Conservation (phyloP, 2,888 invertebrate genomes). For the Amphipoea oculea region DNA sequence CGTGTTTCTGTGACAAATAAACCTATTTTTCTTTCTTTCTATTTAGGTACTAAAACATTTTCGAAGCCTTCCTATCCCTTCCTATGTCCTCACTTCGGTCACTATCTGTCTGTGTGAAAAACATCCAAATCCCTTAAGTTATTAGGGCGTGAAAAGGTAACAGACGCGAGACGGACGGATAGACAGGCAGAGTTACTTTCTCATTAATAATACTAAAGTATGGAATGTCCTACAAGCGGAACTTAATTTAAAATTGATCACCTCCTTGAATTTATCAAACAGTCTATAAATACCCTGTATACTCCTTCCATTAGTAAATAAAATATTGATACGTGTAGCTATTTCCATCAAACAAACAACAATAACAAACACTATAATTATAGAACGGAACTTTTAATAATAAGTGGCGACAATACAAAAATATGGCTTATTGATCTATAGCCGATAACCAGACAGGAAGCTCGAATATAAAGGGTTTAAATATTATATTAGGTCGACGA, state of each 20-base stretch:
- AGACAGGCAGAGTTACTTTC: not conserved
- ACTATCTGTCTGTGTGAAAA: not conserved
- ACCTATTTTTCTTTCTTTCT: too few relatives aligned
- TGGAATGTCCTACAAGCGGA: not conserved
- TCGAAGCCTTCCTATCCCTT: too few relatives aligned
- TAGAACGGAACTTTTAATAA: constrained; percentile 11
- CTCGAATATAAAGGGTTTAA: constrained; percentile 27
- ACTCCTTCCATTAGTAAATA: not conserved
- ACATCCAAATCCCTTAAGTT: not conserved
- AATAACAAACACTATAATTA: constrained; percentile 4
- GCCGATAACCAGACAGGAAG: constrained; percentile 17
- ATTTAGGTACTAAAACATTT: too few relatives aligned
- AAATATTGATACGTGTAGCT: not conserved
- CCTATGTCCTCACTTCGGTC: not conserved
- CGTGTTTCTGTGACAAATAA: too few relatives aligned
- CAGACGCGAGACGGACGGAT: not conserved
- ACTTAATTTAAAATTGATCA: not conserved
- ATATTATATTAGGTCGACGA: constrained; percentile 49
- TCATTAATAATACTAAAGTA: not conserved
- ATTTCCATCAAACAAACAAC: constrained; percentile 9
- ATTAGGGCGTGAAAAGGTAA: not conserved
- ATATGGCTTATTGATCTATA: constrained; percentile 28
- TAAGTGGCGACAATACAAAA: constrained; percentile 11
- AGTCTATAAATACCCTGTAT: not conserved
- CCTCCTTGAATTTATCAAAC: not conserved